Evolutionary conservation across 2,888 invertebrate species (phyloP).

Genomic region (Caenorhabditis sp.): DNA sequence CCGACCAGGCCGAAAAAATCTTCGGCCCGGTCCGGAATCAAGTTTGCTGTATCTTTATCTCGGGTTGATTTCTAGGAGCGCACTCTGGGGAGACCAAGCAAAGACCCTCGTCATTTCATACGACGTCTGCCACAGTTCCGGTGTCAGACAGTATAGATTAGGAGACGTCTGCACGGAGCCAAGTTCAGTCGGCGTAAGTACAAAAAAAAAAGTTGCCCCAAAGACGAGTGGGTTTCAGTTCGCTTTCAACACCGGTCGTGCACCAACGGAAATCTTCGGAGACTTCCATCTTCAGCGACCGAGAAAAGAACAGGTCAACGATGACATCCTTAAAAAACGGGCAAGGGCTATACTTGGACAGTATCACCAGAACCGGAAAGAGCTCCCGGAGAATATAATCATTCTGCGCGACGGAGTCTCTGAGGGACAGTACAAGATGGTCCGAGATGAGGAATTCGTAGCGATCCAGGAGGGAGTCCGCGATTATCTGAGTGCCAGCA

Average conservation of each 20-base stretch:
- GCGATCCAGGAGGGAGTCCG: slow-evolving; percentile 43
- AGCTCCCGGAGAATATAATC: slow-evolving; percentile 50
- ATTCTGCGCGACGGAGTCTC: slow-evolving; percentile 64
- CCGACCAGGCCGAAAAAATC: too few relatives aligned
- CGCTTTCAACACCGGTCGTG: slow-evolving; percentile 63
- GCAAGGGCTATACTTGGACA: slow-evolving; percentile 50
- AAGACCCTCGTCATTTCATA: slow-evolving; percentile 39
- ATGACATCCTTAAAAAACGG: slow-evolving; percentile 32
- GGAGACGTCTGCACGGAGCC: slow-evolving; percentile 31
- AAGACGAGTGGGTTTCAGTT: slow-evolving; percentile 17
- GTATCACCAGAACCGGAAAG: slow-evolving; percentile 31
- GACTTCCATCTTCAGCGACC: slow-evolving; percentile 63
- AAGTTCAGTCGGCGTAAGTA: slow-evolving; percentile 56
- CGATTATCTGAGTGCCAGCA: slow-evolving; percentile 24
- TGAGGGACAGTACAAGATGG: slow-evolving; percentile 65
- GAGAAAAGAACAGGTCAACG: slow-evolving; percentile 54
- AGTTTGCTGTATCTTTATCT: too few relatives aligned
- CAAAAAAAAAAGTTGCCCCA: background rate
- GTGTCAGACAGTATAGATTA: slow-evolving; percentile 4
- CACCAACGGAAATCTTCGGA: slow-evolving; percentile 54
- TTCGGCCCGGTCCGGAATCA: too few relatives aligned
- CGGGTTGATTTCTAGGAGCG: background rate
- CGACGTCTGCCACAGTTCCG: slow-evolving; percentile 55
- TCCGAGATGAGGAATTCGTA: slow-evolving; percentile 41
- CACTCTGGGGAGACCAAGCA: background rate